Evolutionary conservation across 35 echinoderm and acorn worm genomes (phyloP).

Genomic region (Ophioderma brevispina): DNA sequence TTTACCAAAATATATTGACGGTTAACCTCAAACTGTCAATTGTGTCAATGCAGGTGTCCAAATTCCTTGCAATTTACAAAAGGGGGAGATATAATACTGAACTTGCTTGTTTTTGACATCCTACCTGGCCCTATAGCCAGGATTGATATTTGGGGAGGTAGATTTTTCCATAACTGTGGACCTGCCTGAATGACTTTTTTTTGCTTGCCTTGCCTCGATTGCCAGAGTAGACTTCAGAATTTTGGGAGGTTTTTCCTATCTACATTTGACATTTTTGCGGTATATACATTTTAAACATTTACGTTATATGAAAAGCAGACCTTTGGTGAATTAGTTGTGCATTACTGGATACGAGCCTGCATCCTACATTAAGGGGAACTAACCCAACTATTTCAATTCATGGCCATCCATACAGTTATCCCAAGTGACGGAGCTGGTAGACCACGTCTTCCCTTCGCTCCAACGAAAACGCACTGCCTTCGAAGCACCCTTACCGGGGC

Average conservation of each 20-base stretch:
- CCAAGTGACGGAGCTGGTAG: constrained; percentile 70
- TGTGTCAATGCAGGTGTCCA: too few species aligned
- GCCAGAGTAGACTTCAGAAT: not conserved
- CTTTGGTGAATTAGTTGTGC: not conserved
- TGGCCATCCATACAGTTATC: constrained; percentile 56
- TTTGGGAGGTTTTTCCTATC: not conserved
- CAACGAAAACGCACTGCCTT: constrained; percentile 64
- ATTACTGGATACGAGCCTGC: not conserved
- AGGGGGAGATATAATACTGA: too few species aligned
- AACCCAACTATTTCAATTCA: not conserved
- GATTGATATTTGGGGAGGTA: too few species aligned
- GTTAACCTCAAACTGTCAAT: too few species aligned
- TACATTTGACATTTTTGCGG: not conserved
- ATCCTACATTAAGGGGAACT: too few species aligned
- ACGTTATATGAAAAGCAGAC: not conserved
- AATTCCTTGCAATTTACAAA: too few species aligned
- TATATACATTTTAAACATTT: not conserved
- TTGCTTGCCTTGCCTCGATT: not conserved
- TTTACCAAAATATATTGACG: too few species aligned
- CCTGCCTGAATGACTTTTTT: not conserved
- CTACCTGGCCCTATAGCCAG: too few species aligned
- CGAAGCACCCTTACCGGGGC: constrained; percentile 53
- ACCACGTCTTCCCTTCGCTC: constrained; percentile 90
- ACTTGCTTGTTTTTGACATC: too few species aligned
- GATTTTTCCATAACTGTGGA: too few species aligned